These are phyloP conservation scores for Drosophila aldrichi DNA, from an alignment of 2,888 invertebrate genomes.

Conservation along the genomic window DNA sequence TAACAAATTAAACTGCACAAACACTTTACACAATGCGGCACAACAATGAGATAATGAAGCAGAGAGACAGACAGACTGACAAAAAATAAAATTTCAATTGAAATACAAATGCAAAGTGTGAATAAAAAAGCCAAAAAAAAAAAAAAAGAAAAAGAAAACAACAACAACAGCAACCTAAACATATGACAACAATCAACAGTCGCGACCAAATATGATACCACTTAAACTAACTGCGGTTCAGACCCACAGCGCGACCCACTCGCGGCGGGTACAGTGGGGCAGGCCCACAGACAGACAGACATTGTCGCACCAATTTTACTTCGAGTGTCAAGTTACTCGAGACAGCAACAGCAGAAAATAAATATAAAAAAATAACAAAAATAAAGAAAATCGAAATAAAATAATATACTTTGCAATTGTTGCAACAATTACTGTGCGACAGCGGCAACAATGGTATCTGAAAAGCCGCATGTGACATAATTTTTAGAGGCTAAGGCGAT, in stretches of 20 bases:
- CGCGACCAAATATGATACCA: constrained; percentile 53
- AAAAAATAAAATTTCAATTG: constrained; percentile 45
- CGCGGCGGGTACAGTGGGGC: constrained; percentile 19
- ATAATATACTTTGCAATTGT: constrained; percentile 50
- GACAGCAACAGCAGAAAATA: constrained; percentile 25
- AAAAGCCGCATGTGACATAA: constrained; percentile 77
- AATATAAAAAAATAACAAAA: not conserved
- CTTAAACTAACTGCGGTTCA: constrained; percentile 45
- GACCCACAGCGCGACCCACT: constrained; percentile 28
- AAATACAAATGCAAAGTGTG: constrained; percentile 50
- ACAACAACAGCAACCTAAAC: constrained; percentile 27
- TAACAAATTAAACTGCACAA: constrained; percentile 63
- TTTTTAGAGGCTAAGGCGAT: constrained; percentile 66
- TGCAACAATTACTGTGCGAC: constrained; percentile 47
- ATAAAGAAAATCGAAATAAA: constrained; percentile 47
- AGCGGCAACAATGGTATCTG: constrained; percentile 41
- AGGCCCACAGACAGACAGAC: constrained; percentile 47
- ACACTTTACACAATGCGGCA: constrained; percentile 35
- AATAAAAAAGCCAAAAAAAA: constrained; percentile 43
- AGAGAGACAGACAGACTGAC: constrained; percentile 11
- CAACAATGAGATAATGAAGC: constrained; percentile 30
- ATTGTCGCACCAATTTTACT: constrained; percentile 68
- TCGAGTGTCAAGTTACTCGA: constrained; percentile 67
- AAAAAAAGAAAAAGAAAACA: constrained; percentile 10
- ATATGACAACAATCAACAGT: constrained; percentile 40